Percentiles rank a stretch among this genome's conserved stretches.
Conservation (phyloP, 2,797 vertebrate species). For the Silurus lanzhouensis region DNA sequence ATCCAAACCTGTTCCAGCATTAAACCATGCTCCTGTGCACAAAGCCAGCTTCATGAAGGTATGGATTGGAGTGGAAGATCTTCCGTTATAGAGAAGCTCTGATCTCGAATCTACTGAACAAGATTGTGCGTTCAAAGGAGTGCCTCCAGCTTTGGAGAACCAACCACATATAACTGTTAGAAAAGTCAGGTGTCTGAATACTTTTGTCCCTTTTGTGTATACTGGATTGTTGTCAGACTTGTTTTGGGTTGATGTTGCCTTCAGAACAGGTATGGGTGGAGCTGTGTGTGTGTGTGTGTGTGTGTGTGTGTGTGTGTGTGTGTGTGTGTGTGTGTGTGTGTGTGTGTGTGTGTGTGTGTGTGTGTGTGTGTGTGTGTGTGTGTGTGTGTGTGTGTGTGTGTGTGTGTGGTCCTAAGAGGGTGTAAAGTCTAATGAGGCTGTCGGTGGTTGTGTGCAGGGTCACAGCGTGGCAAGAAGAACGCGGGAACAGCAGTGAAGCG, state of each 20-base stretch:
- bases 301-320: neutral
- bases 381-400: neutral
- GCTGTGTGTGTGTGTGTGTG: neutral
- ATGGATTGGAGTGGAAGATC: no score
- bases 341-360: neutral
- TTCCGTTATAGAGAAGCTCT: no score
- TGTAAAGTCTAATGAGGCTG: slow-evolving; percentile 23
- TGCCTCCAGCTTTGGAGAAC: no score
- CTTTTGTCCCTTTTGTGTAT: neutral
- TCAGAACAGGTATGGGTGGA: neutral
- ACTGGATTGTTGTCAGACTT: slow-evolving; percentile 9
- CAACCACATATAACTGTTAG: no score
- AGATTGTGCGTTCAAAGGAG: no score
- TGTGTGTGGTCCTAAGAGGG: slow-evolving; percentile 7
- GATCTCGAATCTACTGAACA: no score
- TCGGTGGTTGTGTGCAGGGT: neutral
- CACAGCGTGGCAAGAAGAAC: slow-evolving; percentile 35
- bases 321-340: neutral
- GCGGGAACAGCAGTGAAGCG: slow-evolving; percentile 28
- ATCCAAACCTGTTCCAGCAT: no score
- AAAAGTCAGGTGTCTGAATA: no score
- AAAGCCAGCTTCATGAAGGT: no score
- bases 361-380: neutral
- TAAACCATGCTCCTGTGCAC: no score
- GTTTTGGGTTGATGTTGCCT: slow-evolving; percentile 4